These are phyloP conservation scores for Cheilosia soror DNA, from an alignment of 2,888 invertebrate genomes.

Conservation along the genomic window DNA sequence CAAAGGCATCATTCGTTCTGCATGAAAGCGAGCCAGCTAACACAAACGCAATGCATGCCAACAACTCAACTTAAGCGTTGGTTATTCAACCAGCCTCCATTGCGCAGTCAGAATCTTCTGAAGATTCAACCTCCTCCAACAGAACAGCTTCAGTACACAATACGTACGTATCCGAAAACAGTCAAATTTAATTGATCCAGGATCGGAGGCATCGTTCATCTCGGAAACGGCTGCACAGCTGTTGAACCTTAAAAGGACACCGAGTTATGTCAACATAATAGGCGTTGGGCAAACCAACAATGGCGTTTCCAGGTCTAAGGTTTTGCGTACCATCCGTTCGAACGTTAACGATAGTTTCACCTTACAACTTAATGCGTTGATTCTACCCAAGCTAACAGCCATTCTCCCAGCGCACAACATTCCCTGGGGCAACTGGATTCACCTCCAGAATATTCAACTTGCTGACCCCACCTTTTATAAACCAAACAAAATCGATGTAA, in stretches of 20 bases:
- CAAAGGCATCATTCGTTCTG: constrained; percentile 34
- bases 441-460: neutral
- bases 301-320: too few species aligned
- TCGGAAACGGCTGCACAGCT: neutral
- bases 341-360: neutral
- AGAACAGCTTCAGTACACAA: constrained; percentile 27
- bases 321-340: too few species aligned
- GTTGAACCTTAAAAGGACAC: neutral
- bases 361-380: neutral
- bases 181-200: constrained; percentile 9
- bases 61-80: neutral
- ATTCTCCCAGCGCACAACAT: neutral
- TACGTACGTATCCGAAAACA: constrained; percentile 13
- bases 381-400: neutral
- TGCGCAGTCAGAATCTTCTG: neutral
- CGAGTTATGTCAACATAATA: too few species aligned
- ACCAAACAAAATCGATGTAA: neutral
- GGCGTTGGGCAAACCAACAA: too few species aligned
- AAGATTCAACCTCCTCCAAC: neutral
- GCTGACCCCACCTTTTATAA: neutral
- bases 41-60: constrained; percentile 4
- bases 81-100: neutral
- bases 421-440: neutral
- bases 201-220: constrained; percentile 2
- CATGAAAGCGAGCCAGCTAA: neutral